Evolutionary conservation across 2,797 vertebrate genomes (phyloP).

Genomic region (Sebastes iracundus): DNA sequence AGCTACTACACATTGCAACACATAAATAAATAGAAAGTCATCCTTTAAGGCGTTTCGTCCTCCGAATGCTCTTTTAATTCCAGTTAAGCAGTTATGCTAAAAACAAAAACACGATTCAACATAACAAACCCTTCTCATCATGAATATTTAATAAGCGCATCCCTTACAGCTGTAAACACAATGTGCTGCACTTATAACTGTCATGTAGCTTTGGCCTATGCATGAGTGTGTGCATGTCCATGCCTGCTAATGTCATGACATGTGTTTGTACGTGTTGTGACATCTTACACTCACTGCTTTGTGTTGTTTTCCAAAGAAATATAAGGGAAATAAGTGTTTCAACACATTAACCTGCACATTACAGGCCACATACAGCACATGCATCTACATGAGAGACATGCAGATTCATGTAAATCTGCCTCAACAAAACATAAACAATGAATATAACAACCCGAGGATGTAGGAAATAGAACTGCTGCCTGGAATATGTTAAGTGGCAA

Average conservation of each 20-base stretch:
- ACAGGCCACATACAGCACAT: not conserved
- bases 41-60: conserved; percentile 25
- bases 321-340: conserved; percentile 12
- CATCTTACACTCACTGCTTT: not conserved
- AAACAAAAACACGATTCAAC: conserved; percentile 51
- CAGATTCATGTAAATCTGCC: not conserved
- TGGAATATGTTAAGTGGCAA: not conserved
- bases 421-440: not conserved
- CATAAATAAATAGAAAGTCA: not conserved
- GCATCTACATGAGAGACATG: not conserved
- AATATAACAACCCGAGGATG: not conserved
- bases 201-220: not conserved
- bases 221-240: not conserved
- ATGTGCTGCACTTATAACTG: not conserved
- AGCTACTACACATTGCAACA: not conserved
- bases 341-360: not conserved
- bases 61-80: conserved; percentile 24
- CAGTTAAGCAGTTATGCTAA: conserved; percentile 7
- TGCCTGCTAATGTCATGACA: not conserved
- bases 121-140: conserved; percentile 35
- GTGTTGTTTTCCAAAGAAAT: conserved; percentile 9
- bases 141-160: conserved; percentile 41
- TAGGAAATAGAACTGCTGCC: not conserved
- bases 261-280: not conserved
- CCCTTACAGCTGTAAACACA: conserved; percentile 40